Evolutionary conservation across 2,888 invertebrate genomes (phyloP), one percentile per base, ranked within the genome.

Genomic region (Stegophylla sp.): DNA sequence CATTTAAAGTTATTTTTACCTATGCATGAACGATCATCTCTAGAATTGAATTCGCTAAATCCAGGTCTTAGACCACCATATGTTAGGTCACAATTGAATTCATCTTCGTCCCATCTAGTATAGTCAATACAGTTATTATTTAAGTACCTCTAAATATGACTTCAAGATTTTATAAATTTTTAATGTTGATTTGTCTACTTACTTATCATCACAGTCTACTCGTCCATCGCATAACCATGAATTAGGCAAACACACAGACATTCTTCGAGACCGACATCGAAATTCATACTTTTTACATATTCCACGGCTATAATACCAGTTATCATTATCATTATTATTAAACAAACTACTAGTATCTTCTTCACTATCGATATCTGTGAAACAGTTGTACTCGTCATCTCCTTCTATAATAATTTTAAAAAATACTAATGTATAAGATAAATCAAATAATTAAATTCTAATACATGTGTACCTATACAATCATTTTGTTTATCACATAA

Each of bases 191-290:
- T n/a, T n/a, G 17, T 59, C 20, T 23, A 34, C 67, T 83, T 83
- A 84, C 85, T 85, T 85, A 83, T 86, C 86, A 13, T 83, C 84
- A 82, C 86, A 86, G 82, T 86, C 86, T n/a, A 79, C 76, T 28
- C 84, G 84, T 12, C 85, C 86, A 83, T 86, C 86, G 83, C 86
- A 86, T 34, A 85, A 84, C 83, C 85, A 84, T 15, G 83, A 84
- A 53, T 83, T 84, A 0, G 85, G 85, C 48, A 86, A 83, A 73
- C 86, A 86, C 12, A 84, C 83, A 1, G 83, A 83, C 23, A 83
- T 83, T 51, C 83, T 83, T 79, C 83, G 79, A 20, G 83, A 83
- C 20, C 82, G 82, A 82, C 85, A 85, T 34, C 83, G 83, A 77
- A 84, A 84, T 77, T 85, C 84, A 53, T 83, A 83, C 34, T 83